These are phyloP conservation scores for Tenthredo notha DNA, from an alignment of 2,888 invertebrate genomes.

Conservation along the genomic window DNA sequence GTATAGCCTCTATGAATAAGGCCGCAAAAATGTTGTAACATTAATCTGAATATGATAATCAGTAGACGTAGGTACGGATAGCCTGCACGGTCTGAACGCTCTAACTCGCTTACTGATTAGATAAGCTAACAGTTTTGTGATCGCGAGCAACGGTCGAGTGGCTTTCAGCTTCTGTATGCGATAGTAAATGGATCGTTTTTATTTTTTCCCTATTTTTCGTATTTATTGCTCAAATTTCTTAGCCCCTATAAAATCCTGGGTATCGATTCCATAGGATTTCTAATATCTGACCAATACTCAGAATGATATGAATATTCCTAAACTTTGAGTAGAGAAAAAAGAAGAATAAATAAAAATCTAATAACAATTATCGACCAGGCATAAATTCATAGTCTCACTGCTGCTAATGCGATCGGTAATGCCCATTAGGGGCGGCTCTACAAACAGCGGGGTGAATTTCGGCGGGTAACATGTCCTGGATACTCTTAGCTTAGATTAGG, in stretches of 20 bases:
- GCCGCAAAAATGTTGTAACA: neutral
- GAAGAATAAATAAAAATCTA: neutral
- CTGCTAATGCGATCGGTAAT: constrained; percentile 73
- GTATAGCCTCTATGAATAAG: neutral
- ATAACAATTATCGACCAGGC: constrained; percentile 52
- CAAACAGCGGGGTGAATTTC: constrained; percentile 66
- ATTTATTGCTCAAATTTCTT: neutral
- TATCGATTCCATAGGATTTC: neutral
- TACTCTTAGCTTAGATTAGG: constrained; percentile 61
- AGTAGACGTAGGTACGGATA: constrained; percentile 27
- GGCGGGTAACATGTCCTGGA: constrained; percentile 55
- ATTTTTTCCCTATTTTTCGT: neutral
- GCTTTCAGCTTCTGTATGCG: neutral
- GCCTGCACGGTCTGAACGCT: neutral
- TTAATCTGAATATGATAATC: constrained; percentile 53
- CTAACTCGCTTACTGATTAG: constrained; percentile 25
- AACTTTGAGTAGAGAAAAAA: neutral
- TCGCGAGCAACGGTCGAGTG: constrained; percentile 50
- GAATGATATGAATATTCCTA: neutral
- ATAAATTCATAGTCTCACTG: constrained; percentile 70
- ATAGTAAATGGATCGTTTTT: neutral
- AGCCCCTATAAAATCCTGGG: no score
- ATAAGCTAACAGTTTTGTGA: constrained; percentile 49
- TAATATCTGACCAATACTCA: neutral
- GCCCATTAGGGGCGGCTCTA: constrained; percentile 72